Conservation (phyloP, 2,113 vertebrate species). For the Xerus inauris region DNA sequence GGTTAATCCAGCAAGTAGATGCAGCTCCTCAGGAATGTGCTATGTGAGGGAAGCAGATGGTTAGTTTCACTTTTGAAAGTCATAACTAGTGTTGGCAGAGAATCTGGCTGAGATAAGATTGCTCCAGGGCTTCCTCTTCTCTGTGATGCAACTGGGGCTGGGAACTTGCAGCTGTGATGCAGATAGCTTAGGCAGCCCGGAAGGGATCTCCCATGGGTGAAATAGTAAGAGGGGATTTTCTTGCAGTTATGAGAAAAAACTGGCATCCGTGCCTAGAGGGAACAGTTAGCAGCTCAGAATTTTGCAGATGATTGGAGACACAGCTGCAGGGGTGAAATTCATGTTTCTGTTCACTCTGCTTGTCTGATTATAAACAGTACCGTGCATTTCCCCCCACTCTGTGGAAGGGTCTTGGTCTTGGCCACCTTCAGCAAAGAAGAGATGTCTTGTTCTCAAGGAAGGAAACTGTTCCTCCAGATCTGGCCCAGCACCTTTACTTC, state of each 20-base stretch:
- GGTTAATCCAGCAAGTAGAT: neutral
- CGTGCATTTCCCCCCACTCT: neutral
- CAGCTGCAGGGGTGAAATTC: neutral
- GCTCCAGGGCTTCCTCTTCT: constrained; percentile 31
- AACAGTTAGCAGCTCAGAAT: neutral
- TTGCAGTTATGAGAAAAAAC: neutral
- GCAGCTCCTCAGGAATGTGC: constrained; percentile 15
- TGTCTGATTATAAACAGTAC: neutral
- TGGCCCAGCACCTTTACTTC: neutral
- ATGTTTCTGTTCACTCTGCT: neutral
- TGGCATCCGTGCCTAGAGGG: neutral
- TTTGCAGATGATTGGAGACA: neutral
- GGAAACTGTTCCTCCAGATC: neutral
- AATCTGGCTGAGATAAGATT: constrained; percentile 47
- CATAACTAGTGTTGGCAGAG: neutral
- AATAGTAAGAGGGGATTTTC: constrained; percentile 49
- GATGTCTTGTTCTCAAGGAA: neutral
- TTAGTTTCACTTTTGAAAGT: constrained; percentile 68
- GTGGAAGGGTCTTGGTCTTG: neutral
- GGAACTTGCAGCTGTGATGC: neutral
- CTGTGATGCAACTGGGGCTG: neutral
- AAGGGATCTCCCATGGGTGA: constrained; percentile 35
- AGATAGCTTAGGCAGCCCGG: neutral
- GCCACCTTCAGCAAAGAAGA: constrained; percentile 2
- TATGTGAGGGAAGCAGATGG: neutral